Evolutionary conservation across 2,888 invertebrate species (phyloP).

Genomic region (Tetramorium bicarinatum): DNA sequence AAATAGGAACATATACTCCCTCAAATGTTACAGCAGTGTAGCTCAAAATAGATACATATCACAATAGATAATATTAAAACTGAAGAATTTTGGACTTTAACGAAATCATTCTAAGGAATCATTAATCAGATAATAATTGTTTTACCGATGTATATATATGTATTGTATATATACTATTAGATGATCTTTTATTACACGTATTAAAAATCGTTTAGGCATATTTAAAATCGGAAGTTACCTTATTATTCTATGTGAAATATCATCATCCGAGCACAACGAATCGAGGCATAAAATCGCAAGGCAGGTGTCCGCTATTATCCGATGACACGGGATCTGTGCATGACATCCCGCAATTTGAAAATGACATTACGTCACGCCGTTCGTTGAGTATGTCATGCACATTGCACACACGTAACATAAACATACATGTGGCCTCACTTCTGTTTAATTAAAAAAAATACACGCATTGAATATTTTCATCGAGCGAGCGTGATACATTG

Average conservation of each 20-base stretch:
- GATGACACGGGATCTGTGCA: conserved; percentile 48
- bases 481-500: conserved; percentile 12
- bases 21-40: background rate
- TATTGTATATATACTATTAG: background rate
- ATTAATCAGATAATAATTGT: background rate
- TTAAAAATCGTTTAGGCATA: conserved; percentile 22
- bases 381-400: conserved; percentile 46
- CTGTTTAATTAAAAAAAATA: conserved; percentile 50
- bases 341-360: conserved; percentile 50
- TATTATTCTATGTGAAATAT: conserved; percentile 33
- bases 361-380: conserved; percentile 45
- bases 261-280: conserved; percentile 21
- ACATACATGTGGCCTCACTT: conserved; percentile 13
- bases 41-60: background rate
- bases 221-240: conserved; percentile 19
- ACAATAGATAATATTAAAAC: background rate
- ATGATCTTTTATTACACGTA: background rate
- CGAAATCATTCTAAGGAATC: background rate
- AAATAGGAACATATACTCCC: background rate
- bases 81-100: background rate
- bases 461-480: conserved; percentile 42
- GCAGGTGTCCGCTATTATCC: conserved; percentile 45
- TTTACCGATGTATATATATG: background rate
- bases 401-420: conserved; percentile 45
- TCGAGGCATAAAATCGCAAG: conserved; percentile 44